Evolutionary conservation across 1,140 invertebrate species (phyloP).

Genomic region (Zaprionus capensis): DNA sequence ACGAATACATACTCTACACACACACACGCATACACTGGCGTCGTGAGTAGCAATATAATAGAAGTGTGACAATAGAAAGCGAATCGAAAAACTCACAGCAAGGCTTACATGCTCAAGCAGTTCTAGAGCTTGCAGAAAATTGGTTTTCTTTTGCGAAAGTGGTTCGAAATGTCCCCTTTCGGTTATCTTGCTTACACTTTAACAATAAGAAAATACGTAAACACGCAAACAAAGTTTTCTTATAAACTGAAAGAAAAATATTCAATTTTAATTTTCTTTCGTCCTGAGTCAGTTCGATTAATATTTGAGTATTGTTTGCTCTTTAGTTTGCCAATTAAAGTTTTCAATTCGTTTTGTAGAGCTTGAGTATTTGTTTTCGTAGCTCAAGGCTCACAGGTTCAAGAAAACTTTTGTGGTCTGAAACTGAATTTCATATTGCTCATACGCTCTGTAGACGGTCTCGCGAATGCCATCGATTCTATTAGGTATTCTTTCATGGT

Average conservation of each 20-base stretch:
- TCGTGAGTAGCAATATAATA: constrained; percentile 46
- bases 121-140: constrained; percentile 64
- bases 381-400: neutral
- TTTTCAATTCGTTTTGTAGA: constrained; percentile 21
- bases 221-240: constrained; percentile 40
- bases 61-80: constrained; percentile 72
- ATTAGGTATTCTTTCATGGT: neutral
- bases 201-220: constrained; percentile 22
- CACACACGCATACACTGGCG: constrained; percentile 25
- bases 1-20: constrained; percentile 40
- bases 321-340: constrained; percentile 34
- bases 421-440: constrained; percentile 11
- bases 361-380: neutral
- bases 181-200: constrained; percentile 33
- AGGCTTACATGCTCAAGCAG: constrained; percentile 62
- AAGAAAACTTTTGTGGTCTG: constrained; percentile 6
- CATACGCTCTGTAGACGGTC: constrained; percentile 2
- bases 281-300: constrained; percentile 27
- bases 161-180: constrained; percentile 45
- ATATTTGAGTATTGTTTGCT: constrained; percentile 44
- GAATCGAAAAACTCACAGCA: constrained; percentile 43
- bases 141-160: constrained; percentile 65
- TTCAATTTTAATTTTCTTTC: constrained; percentile 15
- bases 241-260: constrained; percentile 15
- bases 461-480: neutral